phyloP scores from a whole-genome alignment of 64 coral and sea anemone genomes.

The Pachyseris speciosa region DNA sequence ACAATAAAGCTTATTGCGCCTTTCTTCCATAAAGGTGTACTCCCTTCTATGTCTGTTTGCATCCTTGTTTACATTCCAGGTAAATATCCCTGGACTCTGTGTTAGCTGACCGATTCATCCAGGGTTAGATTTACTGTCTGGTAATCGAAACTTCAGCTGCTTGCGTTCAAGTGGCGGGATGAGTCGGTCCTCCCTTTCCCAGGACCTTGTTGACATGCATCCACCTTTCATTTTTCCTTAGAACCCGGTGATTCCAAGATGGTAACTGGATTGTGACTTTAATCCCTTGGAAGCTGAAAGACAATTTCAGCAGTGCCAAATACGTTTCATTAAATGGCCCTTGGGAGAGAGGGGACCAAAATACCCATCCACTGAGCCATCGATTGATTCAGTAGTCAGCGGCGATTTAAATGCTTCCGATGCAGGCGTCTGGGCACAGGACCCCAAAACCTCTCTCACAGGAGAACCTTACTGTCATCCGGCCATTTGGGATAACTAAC shows the following conservation, averaged over 20 bases:
- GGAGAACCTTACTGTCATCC: neutral
- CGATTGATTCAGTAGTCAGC: neutral
- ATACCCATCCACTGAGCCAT: neutral
- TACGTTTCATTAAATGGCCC: neutral
- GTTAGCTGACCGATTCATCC: neutral
- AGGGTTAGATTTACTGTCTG: neutral
- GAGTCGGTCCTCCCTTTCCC: constrained; percentile 32
- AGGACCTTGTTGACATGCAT: neutral
- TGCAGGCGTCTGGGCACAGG: neutral
- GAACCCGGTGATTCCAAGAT: neutral
- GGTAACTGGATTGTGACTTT: neutral
- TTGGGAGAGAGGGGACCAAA: neutral
- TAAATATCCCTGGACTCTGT: neutral
- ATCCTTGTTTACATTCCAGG: neutral
- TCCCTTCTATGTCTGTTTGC: neutral
- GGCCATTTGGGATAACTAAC: neutral
- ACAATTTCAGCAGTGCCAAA: neutral
- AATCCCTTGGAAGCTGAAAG: constrained; percentile 9
- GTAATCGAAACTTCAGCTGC: constrained; percentile 29
- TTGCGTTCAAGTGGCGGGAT: constrained; percentile 36
- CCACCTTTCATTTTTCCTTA: neutral
- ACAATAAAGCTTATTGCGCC: too few species aligned
- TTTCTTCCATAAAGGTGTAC: neutral
- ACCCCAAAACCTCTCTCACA: neutral
- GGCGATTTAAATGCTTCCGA: neutral